Evolutionary conservation across 2,113 vertebrate species (phyloP).

Genomic region (Ochotona curzoniae): DNA sequence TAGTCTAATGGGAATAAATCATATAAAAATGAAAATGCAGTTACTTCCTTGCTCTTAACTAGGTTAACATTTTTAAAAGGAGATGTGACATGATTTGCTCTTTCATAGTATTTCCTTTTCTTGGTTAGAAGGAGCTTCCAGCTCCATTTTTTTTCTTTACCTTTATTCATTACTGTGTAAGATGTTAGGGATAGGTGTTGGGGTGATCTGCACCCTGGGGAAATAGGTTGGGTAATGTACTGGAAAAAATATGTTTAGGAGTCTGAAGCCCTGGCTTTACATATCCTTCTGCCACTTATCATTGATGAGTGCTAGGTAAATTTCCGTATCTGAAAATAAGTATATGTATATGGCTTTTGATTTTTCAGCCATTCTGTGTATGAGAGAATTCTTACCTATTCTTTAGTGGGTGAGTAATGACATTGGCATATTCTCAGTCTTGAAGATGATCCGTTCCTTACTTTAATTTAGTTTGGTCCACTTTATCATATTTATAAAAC

Average conservation of each 20-base stretch:
- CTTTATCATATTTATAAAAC: not conserved
- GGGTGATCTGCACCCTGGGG: not conserved
- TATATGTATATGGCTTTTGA: rapidly evolving
- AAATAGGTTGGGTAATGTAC: not conserved
- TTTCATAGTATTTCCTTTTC: not conserved
- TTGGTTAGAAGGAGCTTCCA: not conserved
- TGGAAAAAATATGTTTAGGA: not conserved
- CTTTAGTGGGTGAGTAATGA: not conserved
- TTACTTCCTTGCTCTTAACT: constrained; percentile 43
- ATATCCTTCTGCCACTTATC: not conserved
- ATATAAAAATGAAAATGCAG: constrained; percentile 52
- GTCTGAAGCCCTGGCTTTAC: not conserved
- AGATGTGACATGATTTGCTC: constrained; percentile 2
- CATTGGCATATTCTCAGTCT: not conserved
- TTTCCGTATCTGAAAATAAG: not conserved
- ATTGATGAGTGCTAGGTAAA: not conserved
- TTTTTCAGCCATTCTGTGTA: constrained; percentile 19
- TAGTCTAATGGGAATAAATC: constrained; percentile 73
- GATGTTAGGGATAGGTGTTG: not conserved
- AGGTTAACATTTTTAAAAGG: constrained; percentile 4
- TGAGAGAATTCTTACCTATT: not conserved
- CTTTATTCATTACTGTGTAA: not conserved
- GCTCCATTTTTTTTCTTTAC: not conserved
- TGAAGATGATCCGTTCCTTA: not conserved
- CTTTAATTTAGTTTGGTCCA: not conserved